These are phyloP conservation scores for Sipha flava DNA, from an alignment of 1,140 invertebrate genomes.

Conservation along the genomic window DNA sequence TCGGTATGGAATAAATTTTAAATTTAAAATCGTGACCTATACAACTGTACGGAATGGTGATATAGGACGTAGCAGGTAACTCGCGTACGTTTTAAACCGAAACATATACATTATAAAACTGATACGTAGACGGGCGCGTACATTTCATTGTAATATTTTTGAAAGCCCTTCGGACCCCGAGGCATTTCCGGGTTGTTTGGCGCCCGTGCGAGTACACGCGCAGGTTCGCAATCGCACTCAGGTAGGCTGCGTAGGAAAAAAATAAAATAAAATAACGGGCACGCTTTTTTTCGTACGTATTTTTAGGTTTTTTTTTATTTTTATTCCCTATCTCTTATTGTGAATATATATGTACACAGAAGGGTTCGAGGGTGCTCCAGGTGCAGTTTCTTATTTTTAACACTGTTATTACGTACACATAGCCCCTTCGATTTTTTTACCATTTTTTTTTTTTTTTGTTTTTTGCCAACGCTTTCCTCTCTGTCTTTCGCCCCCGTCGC, in stretches of 20 bases:
- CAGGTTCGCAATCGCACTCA: background rate
- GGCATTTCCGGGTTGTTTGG: background rate
- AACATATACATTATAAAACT: too few species aligned
- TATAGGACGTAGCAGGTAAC: background rate
- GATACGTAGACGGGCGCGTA: too few species aligned
- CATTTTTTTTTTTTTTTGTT: background rate
- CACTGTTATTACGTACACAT: conserved; percentile 13
- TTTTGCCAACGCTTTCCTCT: background rate
- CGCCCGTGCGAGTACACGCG: background rate
- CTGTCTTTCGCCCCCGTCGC: background rate
- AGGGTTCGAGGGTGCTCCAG: conserved; percentile 31
- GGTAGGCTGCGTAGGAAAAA: background rate
- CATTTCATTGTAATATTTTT: background rate
- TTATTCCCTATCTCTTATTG: background rate
- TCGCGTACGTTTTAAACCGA: too few species aligned
- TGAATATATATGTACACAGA: background rate
- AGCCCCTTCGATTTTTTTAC: conserved; percentile 7
- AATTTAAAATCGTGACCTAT: background rate
- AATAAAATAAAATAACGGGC: background rate
- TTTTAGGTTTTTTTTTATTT: background rate
- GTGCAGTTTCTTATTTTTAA: conserved; percentile 33
- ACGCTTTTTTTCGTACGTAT: background rate
- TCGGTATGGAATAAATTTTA: too few species aligned
- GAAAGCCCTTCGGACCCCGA: background rate
- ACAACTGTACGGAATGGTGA: too few species aligned